These are phyloP conservation scores for Bovichtus variegatus DNA, from an alignment of 2,797 vertebrate species.

Conservation along the genomic window DNA sequence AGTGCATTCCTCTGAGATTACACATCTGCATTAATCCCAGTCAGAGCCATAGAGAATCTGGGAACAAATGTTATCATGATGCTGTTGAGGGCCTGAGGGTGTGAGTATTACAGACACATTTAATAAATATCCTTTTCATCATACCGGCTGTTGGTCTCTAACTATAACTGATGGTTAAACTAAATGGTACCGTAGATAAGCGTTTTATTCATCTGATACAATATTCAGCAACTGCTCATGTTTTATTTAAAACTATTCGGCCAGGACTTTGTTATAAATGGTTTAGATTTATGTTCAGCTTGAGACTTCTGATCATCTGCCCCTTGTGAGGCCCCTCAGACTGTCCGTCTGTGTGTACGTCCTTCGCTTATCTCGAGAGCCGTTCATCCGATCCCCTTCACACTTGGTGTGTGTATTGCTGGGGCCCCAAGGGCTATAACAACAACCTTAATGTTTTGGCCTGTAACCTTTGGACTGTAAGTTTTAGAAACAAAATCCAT, in stretches of 20 bases:
- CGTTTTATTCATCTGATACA: neutral
- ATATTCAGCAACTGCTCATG: neutral
- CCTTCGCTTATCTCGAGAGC: neutral
- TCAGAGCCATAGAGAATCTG: constrained; percentile 56
- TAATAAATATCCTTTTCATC: constrained; percentile 43
- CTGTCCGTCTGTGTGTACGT: neutral
- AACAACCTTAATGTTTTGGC: neutral
- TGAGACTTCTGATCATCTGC: neutral
- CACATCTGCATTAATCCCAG: constrained; percentile 80
- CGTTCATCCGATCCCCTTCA: neutral
- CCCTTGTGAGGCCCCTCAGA: neutral
- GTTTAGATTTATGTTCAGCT: neutral
- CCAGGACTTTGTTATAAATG: neutral
- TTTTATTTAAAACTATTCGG: neutral
- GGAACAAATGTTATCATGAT: constrained; percentile 69
- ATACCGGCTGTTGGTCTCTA: constrained; percentile 2
- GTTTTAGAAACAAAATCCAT: neutral
- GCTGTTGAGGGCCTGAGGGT: constrained; percentile 37
- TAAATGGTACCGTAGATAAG: neutral
- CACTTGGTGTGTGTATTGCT: neutral
- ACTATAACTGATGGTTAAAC: neutral
- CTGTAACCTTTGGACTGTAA: neutral
- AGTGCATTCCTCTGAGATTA: constrained; percentile 82
- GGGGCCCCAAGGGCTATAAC: neutral
- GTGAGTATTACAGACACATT: constrained; percentile 30